These are phyloP conservation scores for Glossophaga mutica DNA, from an alignment of 2,797 vertebrate species.

Conservation along the genomic window DNA sequence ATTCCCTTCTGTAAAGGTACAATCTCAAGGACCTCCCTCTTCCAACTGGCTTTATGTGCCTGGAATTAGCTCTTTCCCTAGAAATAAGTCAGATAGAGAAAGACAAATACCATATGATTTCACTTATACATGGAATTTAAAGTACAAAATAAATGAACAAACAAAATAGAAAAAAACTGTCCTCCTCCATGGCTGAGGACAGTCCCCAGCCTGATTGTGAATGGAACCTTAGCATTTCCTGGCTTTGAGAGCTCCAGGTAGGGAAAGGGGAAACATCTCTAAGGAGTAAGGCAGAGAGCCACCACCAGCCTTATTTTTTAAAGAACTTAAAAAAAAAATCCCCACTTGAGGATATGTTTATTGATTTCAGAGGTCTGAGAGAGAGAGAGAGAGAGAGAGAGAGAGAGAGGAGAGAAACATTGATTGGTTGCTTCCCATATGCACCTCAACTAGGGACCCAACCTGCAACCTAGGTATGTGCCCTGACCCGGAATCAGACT, in stretches of 20 bases:
- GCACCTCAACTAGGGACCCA: not conserved
- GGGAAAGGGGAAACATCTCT: not conserved
- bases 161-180: not conserved
- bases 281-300: not conserved
- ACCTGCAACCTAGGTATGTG: not conserved
- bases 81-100: not conserved
- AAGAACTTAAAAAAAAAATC: not conserved
- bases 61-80: not conserved
- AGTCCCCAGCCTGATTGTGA: not conserved
- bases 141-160: not conserved
- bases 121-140: not conserved
- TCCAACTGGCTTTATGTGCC: not conserved
- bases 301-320: not conserved
- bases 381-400: too few relatives aligned
- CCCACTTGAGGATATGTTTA: not conserved
- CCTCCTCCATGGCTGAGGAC: not conserved
- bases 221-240: not conserved
- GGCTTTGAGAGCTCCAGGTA: not conserved
- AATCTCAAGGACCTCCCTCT: not conserved
- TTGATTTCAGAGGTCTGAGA: not conserved
- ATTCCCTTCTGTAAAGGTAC: not conserved
- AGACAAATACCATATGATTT: not conserved
- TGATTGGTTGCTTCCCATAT: not conserved
- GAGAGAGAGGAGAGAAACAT: too few relatives aligned
- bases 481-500: too few relatives aligned